Conservation (phyloP, 2,113 vertebrate genomes). For the Amphiprion percula region DNA sequence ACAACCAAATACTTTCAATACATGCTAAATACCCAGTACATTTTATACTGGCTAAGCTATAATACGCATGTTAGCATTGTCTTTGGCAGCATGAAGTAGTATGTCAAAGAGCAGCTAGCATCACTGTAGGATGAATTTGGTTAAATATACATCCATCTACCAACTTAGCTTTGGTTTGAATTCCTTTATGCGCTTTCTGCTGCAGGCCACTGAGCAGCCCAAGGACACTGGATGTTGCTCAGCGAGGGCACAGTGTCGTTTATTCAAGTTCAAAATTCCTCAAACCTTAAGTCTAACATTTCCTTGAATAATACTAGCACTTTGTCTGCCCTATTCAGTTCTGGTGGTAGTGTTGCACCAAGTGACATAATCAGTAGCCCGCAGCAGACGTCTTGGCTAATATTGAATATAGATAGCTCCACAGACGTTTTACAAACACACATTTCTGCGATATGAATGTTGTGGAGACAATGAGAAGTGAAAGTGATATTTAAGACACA, state of each 20-base stretch:
- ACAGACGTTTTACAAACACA: conserved; percentile 46
- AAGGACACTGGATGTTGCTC: not conserved
- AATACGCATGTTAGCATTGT: not conserved
- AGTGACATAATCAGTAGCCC: conserved; percentile 46
- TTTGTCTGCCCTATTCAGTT: conserved; percentile 6
- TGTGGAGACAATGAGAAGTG: conserved; percentile 42
- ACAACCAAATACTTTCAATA: too few relatives aligned
- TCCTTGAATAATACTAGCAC: not conserved
- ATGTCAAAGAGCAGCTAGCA: too few relatives aligned
- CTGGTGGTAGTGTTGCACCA: not conserved
- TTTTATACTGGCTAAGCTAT: not conserved
- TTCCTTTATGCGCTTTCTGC: too few relatives aligned
- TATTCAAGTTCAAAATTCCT: not conserved
- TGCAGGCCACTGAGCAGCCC: too few relatives aligned
- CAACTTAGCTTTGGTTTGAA: not conserved
- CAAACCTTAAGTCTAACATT: not conserved
- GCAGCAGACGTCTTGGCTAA: conserved; percentile 54
- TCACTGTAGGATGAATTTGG: not conserved
- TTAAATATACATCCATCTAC: not conserved
- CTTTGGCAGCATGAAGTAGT: not conserved
- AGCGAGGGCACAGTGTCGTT: not conserved
- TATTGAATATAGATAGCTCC: conserved; percentile 60
- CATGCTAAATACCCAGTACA: not conserved
- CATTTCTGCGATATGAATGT: conserved; percentile 22
- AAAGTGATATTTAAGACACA: conserved; percentile 53